Base-by-base conservation (phyloP, 2,797 vertebrate genomes). In the Sebastes steindachneri region DNA sequence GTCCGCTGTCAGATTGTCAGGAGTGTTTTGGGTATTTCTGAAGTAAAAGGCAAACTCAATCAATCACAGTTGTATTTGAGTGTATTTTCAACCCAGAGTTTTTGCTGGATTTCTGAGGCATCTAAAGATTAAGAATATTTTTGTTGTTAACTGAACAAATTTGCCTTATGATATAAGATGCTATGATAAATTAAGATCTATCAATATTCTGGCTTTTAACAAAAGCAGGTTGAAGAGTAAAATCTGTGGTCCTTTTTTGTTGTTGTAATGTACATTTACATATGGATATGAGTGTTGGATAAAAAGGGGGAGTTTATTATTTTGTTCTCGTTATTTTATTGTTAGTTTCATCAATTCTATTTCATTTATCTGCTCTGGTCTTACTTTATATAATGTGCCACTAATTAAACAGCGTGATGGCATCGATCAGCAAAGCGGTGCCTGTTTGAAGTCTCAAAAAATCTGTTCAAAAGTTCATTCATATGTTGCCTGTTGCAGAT, bases 251-350 rank as follows among this genome's bases (percentile, higher is more conserved):
- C 54, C 69, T 75, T 79, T 68, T 71, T 64, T 64, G 4, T 64
- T 41, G 23, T 65, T 76, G 4, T 57, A 57, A 71, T 85, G 84
- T 90, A 89, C 67, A 83, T 90, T 90, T 73, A 83, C 29, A 60
- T 79, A 57, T 82, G 51, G 60, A 89, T 83, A 63, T 58, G 73
- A 79, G 54, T 89, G 66, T 82, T 86, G 71, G 85, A 86, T 76
- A 53, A 65, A 88, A 88, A 78, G 66, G 89, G 88, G 83, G 58
- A 84, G 59, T 82, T 83, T 71, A 37, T 76, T 15, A 65, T 78
- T 81, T 84, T 79, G 60, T 68, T 77, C 1, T 81, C 11, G 11
- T 72, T 58, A 65, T 87, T 73, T 88, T 82, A 80, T 84, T 88
- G 10, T 80, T 68, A 68, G 53, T 86, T 73, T 74, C 25, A 75